Evolutionary conservation across 2,113 vertebrate species (phyloP), one percentile per base, ranked within the genome.

Genomic region (Sorex araneus): DNA sequence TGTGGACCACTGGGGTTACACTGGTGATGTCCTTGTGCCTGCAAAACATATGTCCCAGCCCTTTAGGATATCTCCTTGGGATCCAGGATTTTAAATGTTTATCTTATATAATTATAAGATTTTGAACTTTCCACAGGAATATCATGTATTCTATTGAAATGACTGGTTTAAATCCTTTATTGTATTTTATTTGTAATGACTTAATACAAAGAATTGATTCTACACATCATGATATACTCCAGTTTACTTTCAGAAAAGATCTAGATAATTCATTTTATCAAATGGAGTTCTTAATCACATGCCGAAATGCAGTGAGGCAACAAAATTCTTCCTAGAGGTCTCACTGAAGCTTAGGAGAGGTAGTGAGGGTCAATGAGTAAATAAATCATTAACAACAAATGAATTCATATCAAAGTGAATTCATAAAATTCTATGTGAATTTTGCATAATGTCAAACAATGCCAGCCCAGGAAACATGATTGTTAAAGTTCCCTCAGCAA

Each of bases 401-500:
- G 64, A 89, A 80, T 16, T 19, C 66, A 64, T 3, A 80, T 32
- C 12, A 36, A 88, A 85, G 69, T 88, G 23, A 69, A 90, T 67
- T 92, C 74, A 83, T 9, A 75, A 40, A 43, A 30, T 92, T 82
- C 54, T 90, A 25, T 93, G 57, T 90, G n/a, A 86, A 90, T 78
- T 84, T 95, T 96, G 47, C 45, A 71, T 90, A 81, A 87, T 84
- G 69, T 94, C 32, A 88, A 80, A 64, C 8, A 8, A 77, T 60
- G 13, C 30, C 93, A 93, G 15, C 60, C 36, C 63, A 78, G 32
- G 12, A 82, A 95, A 73, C 36, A 82, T 32, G 82, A 77, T 64
- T 74, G 92, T 30, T 92, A 36, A 89, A 79, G 50, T 83, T 94
- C n/a, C 47, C 9, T 95, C 74, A 87, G 82, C 84, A 90, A 32